A percentile compares a stretch with the other conserved stretches of the same genome.
phyloP scores from a whole-genome alignment of 2,888 invertebrate genomes.

The Smittia sp. region DNA sequence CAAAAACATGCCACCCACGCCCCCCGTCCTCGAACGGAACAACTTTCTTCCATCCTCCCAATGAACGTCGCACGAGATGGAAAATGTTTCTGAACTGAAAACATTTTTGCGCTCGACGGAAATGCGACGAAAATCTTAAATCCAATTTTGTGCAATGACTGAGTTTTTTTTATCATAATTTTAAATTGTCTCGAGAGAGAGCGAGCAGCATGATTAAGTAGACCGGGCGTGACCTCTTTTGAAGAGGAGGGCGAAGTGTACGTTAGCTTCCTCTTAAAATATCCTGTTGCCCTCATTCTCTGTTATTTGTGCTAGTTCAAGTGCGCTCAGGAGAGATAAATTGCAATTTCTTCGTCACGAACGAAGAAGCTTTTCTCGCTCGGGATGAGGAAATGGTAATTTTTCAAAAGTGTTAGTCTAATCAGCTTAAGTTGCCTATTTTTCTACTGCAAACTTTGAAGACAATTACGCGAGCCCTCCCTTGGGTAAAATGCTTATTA shows the following conservation, averaged over 20 bases:
- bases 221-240: not conserved
- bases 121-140: not conserved
- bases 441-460: not conserved
- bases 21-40: not conserved
- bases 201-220: not conserved
- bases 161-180: constrained; percentile 7
- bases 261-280: not conserved
- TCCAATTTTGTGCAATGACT: constrained; percentile 27
- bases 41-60: not conserved
- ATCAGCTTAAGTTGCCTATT: not conserved
- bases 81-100: not conserved
- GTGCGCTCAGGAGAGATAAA: constrained; percentile 16
- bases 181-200: constrained; percentile 2
- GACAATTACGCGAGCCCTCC: not conserved
- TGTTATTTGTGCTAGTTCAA: not conserved
- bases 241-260: not conserved
- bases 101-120: not conserved
- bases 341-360: constrained; percentile 27
- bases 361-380: not conserved
- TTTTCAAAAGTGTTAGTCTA: not conserved
- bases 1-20: not conserved
- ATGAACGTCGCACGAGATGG: not conserved
- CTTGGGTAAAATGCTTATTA: not conserved
- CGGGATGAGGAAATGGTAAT: not conserved
- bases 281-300: not conserved